Percentiles rank a stretch among this genome's conserved stretches.
Conservation (phyloP, 1,140 invertebrate species). For the Trinorchestia longiramus region DNA sequence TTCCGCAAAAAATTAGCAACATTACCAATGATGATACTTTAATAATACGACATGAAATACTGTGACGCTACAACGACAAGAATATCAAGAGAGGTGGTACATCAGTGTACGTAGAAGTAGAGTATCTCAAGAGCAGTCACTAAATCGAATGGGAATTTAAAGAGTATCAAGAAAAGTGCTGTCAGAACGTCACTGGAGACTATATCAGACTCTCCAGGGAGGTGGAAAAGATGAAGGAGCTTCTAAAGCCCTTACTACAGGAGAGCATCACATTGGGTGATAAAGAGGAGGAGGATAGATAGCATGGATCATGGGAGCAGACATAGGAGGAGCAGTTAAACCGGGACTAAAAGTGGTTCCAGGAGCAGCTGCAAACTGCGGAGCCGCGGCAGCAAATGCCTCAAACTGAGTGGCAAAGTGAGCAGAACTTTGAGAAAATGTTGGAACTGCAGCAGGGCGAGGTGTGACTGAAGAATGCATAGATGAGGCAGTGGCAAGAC, state of each 20-base stretch:
- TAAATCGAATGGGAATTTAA: background rate
- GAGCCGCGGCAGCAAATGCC: no score
- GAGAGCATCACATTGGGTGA: conserved; percentile 59
- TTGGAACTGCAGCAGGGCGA: conserved; percentile 6
- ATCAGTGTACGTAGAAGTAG: background rate
- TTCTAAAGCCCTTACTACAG: no score
- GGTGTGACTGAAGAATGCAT: conserved; percentile 45
- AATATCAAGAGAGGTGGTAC: background rate
- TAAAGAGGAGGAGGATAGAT: conserved; percentile 64
- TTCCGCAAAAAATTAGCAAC: background rate
- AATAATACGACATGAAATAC: background rate
- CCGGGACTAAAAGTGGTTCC: background rate
- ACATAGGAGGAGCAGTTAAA: conserved; percentile 53
- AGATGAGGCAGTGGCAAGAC: conserved; percentile 66
- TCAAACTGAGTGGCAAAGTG: conserved; percentile 16
- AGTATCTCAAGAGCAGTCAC: background rate
- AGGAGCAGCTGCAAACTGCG: conserved; percentile 20
- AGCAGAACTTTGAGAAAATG: conserved; percentile 9
- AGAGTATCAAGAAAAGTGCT: background rate
- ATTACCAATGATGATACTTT: background rate
- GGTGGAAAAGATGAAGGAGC: background rate
- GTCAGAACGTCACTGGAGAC: background rate
- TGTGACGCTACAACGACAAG: background rate
- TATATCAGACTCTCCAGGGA: background rate
- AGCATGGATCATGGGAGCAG: conserved; percentile 57